Conservation (phyloP, 2,113 vertebrate species). For the Lutjanus erythropterus region DNA sequence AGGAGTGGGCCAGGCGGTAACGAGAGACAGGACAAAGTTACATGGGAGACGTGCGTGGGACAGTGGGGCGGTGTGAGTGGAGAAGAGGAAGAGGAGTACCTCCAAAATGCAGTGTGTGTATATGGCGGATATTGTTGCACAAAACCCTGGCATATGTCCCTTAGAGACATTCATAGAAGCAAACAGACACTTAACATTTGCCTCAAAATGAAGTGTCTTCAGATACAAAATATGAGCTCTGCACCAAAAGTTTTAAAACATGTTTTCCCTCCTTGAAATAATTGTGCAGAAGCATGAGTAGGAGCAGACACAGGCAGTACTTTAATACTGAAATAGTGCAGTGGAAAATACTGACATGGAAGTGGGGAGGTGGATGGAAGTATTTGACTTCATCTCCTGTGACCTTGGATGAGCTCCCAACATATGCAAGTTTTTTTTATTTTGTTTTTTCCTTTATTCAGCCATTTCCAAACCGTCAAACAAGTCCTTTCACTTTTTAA, state of each 20-base stretch:
- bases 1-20: slow-evolving; percentile 55
- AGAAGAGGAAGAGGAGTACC: slow-evolving; percentile 22
- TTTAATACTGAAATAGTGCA: slow-evolving; percentile 3
- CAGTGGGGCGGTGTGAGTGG: not conserved
- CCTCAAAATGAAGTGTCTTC: not conserved
- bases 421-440: not conserved
- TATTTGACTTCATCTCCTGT: slow-evolving; percentile 17
- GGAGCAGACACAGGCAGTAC: not conserved
- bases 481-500: not conserved
- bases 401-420: slow-evolving; percentile 34
- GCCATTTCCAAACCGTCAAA: not conserved
- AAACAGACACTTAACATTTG: not conserved
- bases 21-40: slow-evolving; percentile 56
- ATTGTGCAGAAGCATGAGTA: not conserved
- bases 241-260: not conserved
- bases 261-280: slow-evolving; percentile 6
- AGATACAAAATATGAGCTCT: not conserved
- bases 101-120: slow-evolving; percentile 12
- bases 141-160: not conserved
- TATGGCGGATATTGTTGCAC: not conserved
- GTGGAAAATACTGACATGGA: slow-evolving; percentile 39
- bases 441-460: not conserved
- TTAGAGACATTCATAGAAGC: not conserved
- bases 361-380: slow-evolving; percentile 25
- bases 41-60: slow-evolving; percentile 19